Percentiles rank a stretch among this genome's conserved stretches.
These are phyloP conservation scores for Sebastes cheni DNA, from an alignment of 2,797 vertebrate genomes.

Conservation along the genomic window DNA sequence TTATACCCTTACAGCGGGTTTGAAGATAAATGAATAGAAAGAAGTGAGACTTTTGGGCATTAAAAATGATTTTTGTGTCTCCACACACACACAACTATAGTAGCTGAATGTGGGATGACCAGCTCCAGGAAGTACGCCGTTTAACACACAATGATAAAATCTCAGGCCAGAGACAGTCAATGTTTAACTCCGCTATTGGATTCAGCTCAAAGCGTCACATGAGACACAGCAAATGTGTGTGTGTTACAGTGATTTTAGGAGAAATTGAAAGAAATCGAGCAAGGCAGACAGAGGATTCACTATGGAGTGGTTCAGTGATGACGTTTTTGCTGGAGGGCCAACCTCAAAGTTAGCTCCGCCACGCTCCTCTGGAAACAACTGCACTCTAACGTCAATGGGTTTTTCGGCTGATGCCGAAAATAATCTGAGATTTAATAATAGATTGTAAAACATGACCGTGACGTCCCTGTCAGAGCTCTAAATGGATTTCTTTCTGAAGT, in stretches of 20 bases:
- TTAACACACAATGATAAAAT: slow-evolving; percentile 62
- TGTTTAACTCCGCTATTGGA: slow-evolving; percentile 63
- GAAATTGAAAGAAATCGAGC: neutral
- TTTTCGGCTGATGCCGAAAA: slow-evolving; percentile 1
- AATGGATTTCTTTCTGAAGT: neutral
- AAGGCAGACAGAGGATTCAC: slow-evolving; percentile 29
- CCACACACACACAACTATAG: neutral
- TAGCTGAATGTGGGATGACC: neutral
- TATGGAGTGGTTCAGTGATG: slow-evolving; percentile 14
- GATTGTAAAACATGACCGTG: neutral
- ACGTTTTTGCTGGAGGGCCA: slow-evolving; percentile 29
- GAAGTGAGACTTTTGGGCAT: neutral
- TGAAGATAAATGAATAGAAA: neutral
- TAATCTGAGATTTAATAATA: neutral
- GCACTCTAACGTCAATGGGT: neutral
- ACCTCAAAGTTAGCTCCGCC: slow-evolving; percentile 22
- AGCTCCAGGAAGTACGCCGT: slow-evolving; percentile 65
- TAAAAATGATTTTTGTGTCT: neutral
- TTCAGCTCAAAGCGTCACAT: slow-evolving; percentile 58
- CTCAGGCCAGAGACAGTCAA: slow-evolving; percentile 56
- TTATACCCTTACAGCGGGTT: neutral
- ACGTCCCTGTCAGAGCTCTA: neutral
- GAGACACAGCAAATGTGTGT: slow-evolving; percentile 21
- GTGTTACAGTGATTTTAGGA: slow-evolving; percentile 13
- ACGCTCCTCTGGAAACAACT: neutral